A percentile compares a stretch with the other conserved stretches of the same genome.
These are phyloP conservation scores for Lamellibrachia columna DNA, from an alignment of 2,888 invertebrate genomes.

Conservation along the genomic window DNA sequence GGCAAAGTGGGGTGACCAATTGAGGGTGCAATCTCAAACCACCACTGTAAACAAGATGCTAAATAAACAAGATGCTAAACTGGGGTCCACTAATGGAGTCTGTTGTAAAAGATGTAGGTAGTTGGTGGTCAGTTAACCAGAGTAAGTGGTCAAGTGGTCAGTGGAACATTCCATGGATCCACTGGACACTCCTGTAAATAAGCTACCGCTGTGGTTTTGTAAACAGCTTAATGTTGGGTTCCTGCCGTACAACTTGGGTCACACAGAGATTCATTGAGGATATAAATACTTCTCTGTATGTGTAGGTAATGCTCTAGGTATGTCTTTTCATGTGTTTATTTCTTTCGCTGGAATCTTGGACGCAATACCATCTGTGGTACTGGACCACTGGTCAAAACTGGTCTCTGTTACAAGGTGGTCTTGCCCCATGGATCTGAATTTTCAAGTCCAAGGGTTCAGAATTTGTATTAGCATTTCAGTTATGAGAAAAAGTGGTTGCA, in stretches of 20 bases:
- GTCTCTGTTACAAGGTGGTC: too few species aligned
- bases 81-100: not conserved
- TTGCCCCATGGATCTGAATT: too few species aligned
- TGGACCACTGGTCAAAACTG: too few species aligned
- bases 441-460: too few species aligned
- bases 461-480: too few species aligned
- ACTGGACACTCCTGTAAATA: not conserved
- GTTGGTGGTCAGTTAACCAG: not conserved
- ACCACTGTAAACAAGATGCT: too few species aligned
- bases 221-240: not conserved
- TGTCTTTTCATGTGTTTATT: not conserved
- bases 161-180: not conserved
- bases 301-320: not conserved
- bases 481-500: too few species aligned
- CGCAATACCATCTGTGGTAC: too few species aligned
- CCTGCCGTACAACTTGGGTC: not conserved
- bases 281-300: not conserved
- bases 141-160: not conserved
- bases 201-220: not conserved
- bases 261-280: not conserved
- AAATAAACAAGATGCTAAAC: too few species aligned
- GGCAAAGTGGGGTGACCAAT: not conserved
- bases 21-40: too few species aligned
- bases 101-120: not conserved
- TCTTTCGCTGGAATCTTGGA: not conserved